Percentiles rank a stretch among this genome's conserved stretches.
These are phyloP conservation scores for Antheraea assamensis DNA, from an alignment of 2,888 invertebrate genomes.

Conservation along the genomic window DNA sequence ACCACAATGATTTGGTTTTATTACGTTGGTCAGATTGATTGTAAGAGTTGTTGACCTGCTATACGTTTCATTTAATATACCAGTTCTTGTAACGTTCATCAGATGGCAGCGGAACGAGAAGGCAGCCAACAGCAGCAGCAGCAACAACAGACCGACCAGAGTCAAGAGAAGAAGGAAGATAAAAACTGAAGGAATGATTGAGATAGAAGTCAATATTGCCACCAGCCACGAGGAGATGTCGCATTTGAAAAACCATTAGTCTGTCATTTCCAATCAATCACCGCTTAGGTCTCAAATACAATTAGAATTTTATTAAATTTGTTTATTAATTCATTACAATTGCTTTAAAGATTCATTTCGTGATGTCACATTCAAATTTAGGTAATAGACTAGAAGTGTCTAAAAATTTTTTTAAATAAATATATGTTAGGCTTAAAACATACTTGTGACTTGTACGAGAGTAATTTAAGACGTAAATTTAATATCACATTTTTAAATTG, in stretches of 20 bases:
- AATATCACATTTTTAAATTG: neutral
- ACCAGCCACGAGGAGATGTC: neutral
- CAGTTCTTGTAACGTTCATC: neutral
- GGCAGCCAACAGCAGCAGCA: slow-evolving; percentile 51
- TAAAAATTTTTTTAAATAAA: too few species aligned
- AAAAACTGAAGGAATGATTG: slow-evolving; percentile 52
- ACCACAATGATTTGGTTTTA: too few species aligned
- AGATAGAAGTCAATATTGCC: neutral
- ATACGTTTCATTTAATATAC: neutral
- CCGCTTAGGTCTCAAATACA: neutral
- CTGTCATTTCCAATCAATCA: neutral
- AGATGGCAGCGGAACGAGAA: slow-evolving; percentile 79
- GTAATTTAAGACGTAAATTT: neutral
- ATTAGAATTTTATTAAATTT: neutral
- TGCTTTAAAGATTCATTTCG: neutral
- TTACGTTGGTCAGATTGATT: too few species aligned
- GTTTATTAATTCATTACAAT: neutral
- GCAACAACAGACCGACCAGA: slow-evolving; percentile 47
- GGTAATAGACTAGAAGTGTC: neutral
- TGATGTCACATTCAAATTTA: neutral
- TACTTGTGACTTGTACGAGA: neutral
- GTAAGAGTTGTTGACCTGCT: too few species aligned
- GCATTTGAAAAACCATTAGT: neutral
- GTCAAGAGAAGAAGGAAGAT: slow-evolving; percentile 62
- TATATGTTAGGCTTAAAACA: too few species aligned